These are phyloP conservation scores for Parnassius apollo DNA, from an alignment of 2,888 invertebrate species.

Conservation along the genomic window DNA sequence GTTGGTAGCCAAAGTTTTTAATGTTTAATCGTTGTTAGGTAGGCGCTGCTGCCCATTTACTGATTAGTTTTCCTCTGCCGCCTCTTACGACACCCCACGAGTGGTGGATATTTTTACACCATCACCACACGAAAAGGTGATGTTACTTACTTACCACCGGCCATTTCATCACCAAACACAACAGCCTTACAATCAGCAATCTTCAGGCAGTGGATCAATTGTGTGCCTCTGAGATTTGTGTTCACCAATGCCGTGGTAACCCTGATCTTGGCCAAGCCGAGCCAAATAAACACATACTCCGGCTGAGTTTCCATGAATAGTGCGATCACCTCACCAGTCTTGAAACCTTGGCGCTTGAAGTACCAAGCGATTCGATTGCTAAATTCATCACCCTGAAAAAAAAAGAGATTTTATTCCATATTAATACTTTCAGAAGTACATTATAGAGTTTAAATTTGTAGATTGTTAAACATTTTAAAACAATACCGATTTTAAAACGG, in stretches of 20 bases:
- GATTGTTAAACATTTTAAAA: too few species aligned
- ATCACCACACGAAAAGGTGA: too few species aligned
- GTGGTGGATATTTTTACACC: too few species aligned
- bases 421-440: too few species aligned
- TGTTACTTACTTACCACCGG: constrained; percentile 53
- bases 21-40: too few species aligned
- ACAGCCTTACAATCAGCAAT: constrained; percentile 89
- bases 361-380: constrained; percentile 81
- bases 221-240: constrained; percentile 89
- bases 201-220: constrained; percentile 89
- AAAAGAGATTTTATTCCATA: neutral
- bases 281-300: constrained; percentile 93
- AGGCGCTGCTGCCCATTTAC: too few species aligned
- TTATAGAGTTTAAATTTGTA: too few species aligned
- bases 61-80: too few species aligned
- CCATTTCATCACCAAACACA: constrained; percentile 86
- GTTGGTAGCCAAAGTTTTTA: too few species aligned
- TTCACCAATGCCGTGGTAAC: constrained; percentile 93
- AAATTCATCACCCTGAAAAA: constrained; percentile 78
- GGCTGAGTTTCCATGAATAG: constrained; percentile 94
- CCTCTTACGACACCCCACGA: too few species aligned
- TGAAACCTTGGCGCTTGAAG: constrained; percentile 76
- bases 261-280: constrained; percentile 93
- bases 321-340: constrained; percentile 91
- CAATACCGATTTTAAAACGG: too few species aligned